Base-by-base conservation (phyloP, 1,140 invertebrate genomes). In the Drosophila busckii region DNA sequence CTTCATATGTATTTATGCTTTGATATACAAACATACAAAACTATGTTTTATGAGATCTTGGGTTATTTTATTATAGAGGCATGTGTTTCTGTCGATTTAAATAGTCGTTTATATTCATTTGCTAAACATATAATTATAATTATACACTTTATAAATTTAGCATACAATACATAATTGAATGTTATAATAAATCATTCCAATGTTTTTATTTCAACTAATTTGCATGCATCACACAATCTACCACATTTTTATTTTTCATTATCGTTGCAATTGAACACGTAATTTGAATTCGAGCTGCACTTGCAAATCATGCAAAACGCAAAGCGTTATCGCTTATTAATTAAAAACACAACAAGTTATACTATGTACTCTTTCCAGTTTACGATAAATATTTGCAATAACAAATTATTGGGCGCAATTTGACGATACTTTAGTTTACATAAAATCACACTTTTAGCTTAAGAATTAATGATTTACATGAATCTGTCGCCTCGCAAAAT, bases 251-350 rank as follows among this genome's bases (percentile, higher is more conserved):
- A 32, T 32, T 52, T 22, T 32, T 54, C 23, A 20, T 70, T 40
- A 26, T 25, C 35, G 16, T 75, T 65, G 40, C 34, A 80, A 80
- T 65, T 80, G 60, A 68, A 80, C 50, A 68, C 58, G 58, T 80
- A 80, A 80, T 78, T 76, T 64, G 56, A 68, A 56, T 68, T 32
- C 28, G 49, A 31, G 19, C 35, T 37, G 32, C 32, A 55, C 23
- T 58, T 45, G 23, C n/a, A 26, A n/a, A 20, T 26, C 17, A 25
- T 38, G 22, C 37, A 35, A 41, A 41, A 50, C 42, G 42, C 15
- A 25, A 35, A 40, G 20, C 52, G 42, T 29, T 53, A 32, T 40
- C 28, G 59, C 3, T 25, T 46, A 46, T 52, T 34, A 54, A 60
- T 65, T 50, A 44, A 56, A 37, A 66, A 55, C 41, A 56, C 26